Evolutionary conservation across 2,888 invertebrate species (phyloP).

Genomic region (Sisyra nigra): DNA sequence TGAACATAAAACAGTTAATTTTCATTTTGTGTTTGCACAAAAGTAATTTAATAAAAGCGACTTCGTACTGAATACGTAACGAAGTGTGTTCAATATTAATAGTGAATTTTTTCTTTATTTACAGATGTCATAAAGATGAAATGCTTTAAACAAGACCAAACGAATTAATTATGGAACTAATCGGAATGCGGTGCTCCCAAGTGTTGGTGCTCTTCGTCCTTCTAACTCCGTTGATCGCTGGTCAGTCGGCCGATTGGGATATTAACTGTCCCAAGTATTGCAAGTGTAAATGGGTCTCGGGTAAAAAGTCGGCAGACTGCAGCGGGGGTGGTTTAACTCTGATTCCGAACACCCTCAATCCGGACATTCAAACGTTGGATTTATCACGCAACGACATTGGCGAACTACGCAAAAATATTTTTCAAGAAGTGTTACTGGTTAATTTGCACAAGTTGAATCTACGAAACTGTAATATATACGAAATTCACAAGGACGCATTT

Average conservation of each 20-base stretch:
- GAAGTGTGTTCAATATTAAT: no score
- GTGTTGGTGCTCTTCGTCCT: constrained; percentile 15
- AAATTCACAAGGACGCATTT: constrained; percentile 60
- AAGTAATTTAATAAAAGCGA: no score
- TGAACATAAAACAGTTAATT: no score
- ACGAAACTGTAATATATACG: constrained; percentile 53
- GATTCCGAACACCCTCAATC: constrained; percentile 56
- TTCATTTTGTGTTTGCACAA: no score
- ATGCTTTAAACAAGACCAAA: background rate
- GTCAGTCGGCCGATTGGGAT: constrained; percentile 33
- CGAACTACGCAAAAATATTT: constrained; percentile 48
- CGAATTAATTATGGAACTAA: background rate
- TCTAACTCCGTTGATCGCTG: constrained; percentile 18
- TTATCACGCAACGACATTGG: constrained; percentile 52
- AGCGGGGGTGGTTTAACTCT: constrained; percentile 42
- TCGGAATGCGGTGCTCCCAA: constrained; percentile 5
- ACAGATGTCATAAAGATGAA: no score
- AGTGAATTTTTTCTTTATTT: no score
- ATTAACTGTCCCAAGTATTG: constrained; percentile 49
- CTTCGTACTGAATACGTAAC: no score
- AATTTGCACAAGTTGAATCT: constrained; percentile 71
- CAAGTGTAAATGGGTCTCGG: constrained; percentile 72
- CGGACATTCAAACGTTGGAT: constrained; percentile 55
- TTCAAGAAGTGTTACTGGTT: constrained; percentile 48
- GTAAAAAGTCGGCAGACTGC: constrained; percentile 74